Base-by-base conservation (phyloP, 2,797 vertebrate genomes). In the Atherinosoma microstoma region DNA sequence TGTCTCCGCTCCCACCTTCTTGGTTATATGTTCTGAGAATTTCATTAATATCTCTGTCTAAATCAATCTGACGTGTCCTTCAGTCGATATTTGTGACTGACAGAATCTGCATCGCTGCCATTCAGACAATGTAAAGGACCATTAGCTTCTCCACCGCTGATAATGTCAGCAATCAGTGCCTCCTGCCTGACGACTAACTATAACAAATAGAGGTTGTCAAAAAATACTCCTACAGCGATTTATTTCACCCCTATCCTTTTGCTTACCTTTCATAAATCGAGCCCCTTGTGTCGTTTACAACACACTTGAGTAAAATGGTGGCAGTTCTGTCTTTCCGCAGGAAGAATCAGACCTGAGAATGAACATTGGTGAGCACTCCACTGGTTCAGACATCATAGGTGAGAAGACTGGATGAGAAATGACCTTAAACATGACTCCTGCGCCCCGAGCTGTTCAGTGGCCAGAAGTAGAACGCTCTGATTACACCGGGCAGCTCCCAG, bases 121-220 rank as follows among this genome's bases (percentile, higher is more conserved):
- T 40, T 64, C 45, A 49, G 20, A 42, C 53, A n/a, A 30, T 29
- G 66, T 65, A 58, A 78, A 59, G 73, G 54, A 66, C 67, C 78
- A 80, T 84, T 74, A 85, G 65, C 75, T 49, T 68, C 40, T 67
- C 45, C 60, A 53, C 61, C 1, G 64, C 53, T 57, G 70, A 68
- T 67, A 83, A 80, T 79, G 60, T 72, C 70, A 78, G 58, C 16
- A 82, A 86, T 80, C 61, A 82, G 35, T 36, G 15, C 22, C 36
- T 38, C 68, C 65, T 32, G 34, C 34, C 36, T 11, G 49, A 47
- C 18, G 6, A 49, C 66, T 78, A 75, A 84, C 35, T 0, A 20
- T 47, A 58, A 86, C 45, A 69, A 76, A 79, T 82, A 58, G 7
- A 42, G 58, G 42, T 42, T 78, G 74, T 76, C 79, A 66, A 47